Evolutionary conservation across 2,113 vertebrate species (phyloP).

Genomic region (Leptosomus discolor): DNA sequence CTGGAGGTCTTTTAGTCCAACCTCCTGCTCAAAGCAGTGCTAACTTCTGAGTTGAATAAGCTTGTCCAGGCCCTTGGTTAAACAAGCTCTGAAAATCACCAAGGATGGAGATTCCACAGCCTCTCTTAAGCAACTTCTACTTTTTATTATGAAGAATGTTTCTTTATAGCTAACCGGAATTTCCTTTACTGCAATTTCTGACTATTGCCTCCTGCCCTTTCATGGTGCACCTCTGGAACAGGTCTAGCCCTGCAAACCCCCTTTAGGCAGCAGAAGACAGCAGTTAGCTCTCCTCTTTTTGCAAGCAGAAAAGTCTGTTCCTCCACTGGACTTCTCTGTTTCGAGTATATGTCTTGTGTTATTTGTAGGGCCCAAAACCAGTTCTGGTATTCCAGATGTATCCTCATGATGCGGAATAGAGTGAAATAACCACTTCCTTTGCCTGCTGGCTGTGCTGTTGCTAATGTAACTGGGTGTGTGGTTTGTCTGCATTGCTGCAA

Average conservation of each 20-base stretch:
- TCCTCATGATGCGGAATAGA: not conserved
- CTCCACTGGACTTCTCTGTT: not conserved
- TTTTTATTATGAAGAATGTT: not conserved
- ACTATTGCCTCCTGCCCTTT: not conserved
- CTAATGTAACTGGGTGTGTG: not conserved
- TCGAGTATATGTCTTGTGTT: not conserved
- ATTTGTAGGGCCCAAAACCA: not conserved
- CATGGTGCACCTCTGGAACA: not conserved
- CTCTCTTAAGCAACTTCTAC: not conserved
- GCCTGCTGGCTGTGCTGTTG: not conserved
- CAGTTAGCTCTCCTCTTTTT: not conserved
- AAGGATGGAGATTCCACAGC: not conserved
- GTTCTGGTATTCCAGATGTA: not conserved
- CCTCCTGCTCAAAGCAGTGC: not conserved
- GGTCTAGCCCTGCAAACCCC: not conserved
- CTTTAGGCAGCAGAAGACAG: not conserved
- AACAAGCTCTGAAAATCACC: not conserved
- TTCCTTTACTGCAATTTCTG: not conserved
- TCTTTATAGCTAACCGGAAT: not conserved
- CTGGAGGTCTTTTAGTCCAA: not conserved
- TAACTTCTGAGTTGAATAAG: not conserved
- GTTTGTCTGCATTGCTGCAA: conserved; percentile 27
- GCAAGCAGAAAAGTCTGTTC: not conserved
- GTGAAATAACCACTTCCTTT: not conserved
- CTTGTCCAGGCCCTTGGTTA: not conserved